These are phyloP conservation scores for Argyrosomus japonicus DNA, from an alignment of 2,113 vertebrate genomes.

Conservation along the genomic window DNA sequence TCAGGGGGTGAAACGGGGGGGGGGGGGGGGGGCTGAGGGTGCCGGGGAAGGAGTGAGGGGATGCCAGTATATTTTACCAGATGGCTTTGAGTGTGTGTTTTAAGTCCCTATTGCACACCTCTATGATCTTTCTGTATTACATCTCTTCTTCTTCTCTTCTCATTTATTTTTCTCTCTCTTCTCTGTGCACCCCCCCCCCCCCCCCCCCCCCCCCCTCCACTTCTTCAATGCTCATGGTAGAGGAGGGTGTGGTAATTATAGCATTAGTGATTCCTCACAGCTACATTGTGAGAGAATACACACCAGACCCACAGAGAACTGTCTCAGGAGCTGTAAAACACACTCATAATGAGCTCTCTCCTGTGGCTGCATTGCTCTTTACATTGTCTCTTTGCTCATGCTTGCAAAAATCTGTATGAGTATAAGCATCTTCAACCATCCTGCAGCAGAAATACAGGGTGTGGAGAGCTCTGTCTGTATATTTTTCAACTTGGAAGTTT, in stretches of 20 bases:
- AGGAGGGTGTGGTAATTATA: conserved; percentile 69
- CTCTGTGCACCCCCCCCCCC: not conserved
- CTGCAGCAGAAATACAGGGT: conserved; percentile 27
- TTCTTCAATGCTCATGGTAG: conserved; percentile 2
- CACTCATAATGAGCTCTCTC: conserved; percentile 14
- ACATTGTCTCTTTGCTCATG: not conserved
- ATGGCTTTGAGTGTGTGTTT: conserved; percentile 51
- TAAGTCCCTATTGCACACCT: conserved; percentile 36
- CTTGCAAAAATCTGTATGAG: not conserved
- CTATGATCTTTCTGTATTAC: conserved; percentile 39
- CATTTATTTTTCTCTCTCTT: conserved; percentile 1
- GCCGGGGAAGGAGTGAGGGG: conserved; percentile 39
- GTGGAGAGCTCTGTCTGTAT: conserved; percentile 6
- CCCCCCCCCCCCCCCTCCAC: conserved; percentile 1
- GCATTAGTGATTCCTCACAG: conserved; percentile 67
- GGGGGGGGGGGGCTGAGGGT: conserved; percentile 25
- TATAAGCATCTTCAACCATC: conserved; percentile 2
- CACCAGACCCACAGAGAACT: conserved; percentile 33
- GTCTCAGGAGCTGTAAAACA: conserved; percentile 46
- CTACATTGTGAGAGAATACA: conserved; percentile 53
- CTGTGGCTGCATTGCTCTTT: not conserved
- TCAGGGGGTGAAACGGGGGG: conserved; percentile 45
- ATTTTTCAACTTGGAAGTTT: conserved; percentile 34
- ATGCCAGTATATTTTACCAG: conserved; percentile 39
- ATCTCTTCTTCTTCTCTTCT: conserved; percentile 22